These are phyloP conservation scores for Odontesthes bonariensis DNA, from an alignment of 2,113 vertebrate genomes.

Conservation along the genomic window DNA sequence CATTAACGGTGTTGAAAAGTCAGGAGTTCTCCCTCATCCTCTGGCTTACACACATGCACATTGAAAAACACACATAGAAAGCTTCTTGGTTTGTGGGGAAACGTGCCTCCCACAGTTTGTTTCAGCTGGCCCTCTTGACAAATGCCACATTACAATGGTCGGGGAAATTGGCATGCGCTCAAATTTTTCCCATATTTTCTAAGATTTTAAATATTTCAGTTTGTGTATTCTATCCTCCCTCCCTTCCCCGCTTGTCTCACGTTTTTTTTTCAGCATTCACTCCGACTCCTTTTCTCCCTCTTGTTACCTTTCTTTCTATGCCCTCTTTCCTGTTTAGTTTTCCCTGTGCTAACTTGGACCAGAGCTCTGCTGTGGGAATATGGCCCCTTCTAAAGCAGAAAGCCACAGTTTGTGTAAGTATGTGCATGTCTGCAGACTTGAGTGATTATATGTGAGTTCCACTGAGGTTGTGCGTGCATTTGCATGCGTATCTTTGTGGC, in stretches of 20 bases:
- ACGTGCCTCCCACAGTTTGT: slow-evolving; percentile 73
- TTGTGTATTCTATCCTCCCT: slow-evolving; percentile 43
- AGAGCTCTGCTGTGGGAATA: slow-evolving; percentile 63
- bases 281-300: slow-evolving; percentile 26
- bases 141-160: slow-evolving; percentile 74
- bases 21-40: slow-evolving; percentile 42
- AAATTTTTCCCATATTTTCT: slow-evolving; percentile 79
- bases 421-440: slow-evolving; percentile 62
- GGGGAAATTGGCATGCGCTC: slow-evolving; percentile 71
- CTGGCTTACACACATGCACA: slow-evolving; percentile 20
- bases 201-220: slow-evolving; percentile 77
- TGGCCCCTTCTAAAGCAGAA: slow-evolving; percentile 50
- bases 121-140: slow-evolving; percentile 78
- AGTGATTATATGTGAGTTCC: slow-evolving; percentile 69
- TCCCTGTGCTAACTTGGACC: slow-evolving; percentile 58
- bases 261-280: slow-evolving; percentile 23
- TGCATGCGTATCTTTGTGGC: slow-evolving; percentile 60
- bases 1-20: slow-evolving; percentile 80
- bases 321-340: slow-evolving; percentile 65
- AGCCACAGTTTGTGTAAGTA: slow-evolving; percentile 63
- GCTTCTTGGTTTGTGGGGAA: slow-evolving; percentile 54
- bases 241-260: slow-evolving; percentile 30
- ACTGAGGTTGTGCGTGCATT: slow-evolving; percentile 52
- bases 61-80: slow-evolving; percentile 41
- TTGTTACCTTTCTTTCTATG: slow-evolving; percentile 56